Conservation (phyloP, 1,140 invertebrate genomes). For the Papilio machaon region DNA sequence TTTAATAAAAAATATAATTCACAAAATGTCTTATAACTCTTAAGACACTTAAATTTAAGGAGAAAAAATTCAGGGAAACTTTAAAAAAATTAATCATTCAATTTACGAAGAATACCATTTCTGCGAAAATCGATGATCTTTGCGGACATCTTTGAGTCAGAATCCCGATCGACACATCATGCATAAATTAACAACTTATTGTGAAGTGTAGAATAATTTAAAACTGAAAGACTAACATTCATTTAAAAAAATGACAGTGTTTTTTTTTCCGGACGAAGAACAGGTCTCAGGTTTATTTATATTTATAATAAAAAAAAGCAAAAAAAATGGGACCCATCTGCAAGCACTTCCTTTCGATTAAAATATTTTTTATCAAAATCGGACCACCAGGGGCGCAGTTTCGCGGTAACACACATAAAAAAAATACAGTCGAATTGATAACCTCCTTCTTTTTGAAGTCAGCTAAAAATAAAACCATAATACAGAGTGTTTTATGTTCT, state of each 20-base stretch:
- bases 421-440: too few species aligned
- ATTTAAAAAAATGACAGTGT: too few species aligned
- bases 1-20: not conserved
- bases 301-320: too few species aligned
- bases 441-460: too few species aligned
- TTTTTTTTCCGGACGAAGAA: too few species aligned
- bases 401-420: too few species aligned
- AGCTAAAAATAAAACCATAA: not conserved
- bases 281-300: too few species aligned
- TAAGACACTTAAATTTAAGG: not conserved
- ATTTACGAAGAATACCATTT: slow-evolving; percentile 1
- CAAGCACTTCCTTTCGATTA: too few species aligned
- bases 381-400: too few species aligned
- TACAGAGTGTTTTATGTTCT: not conserved
- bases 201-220: not conserved
- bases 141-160: not conserved
- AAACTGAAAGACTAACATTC: not conserved
- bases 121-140: not conserved
- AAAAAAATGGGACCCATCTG: too few species aligned
- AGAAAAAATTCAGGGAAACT: not conserved
- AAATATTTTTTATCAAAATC: too few species aligned
- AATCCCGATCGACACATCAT: not conserved
- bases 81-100: not conserved
- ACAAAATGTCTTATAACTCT: not conserved
- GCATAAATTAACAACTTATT: not conserved